These are phyloP conservation scores for Cerastis rubricosa DNA, from an alignment of 2,888 invertebrate species.

Conservation along the genomic window DNA sequence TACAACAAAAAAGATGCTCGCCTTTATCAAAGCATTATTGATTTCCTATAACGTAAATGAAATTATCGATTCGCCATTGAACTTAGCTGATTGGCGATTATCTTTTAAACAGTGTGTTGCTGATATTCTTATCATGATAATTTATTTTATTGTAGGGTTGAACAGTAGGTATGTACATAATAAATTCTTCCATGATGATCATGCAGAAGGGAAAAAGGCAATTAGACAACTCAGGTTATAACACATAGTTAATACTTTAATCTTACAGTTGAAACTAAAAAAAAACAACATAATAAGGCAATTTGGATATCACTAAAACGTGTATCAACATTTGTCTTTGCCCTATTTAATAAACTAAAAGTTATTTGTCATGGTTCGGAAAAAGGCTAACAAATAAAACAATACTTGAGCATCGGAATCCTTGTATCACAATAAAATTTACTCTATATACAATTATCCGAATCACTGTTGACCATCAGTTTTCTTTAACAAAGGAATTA, in stretches of 20 bases:
- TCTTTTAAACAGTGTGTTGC: slow-evolving; percentile 2
- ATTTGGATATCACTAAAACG: neutral
- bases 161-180: neutral
- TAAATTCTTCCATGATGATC: neutral
- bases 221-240: neutral
- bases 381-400: slow-evolving; percentile 44
- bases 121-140: slow-evolving; percentile 5
- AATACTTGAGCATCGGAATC: slow-evolving; percentile 12
- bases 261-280: neutral
- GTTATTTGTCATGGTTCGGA: neutral
- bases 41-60: slow-evolving; percentile 15
- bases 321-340: neutral
- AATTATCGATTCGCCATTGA: slow-evolving; percentile 50
- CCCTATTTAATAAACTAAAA: neutral
- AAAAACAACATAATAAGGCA: neutral
- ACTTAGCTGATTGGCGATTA: slow-evolving; percentile 54
- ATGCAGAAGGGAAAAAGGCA: neutral
- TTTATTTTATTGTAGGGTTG: neutral
- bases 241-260: neutral
- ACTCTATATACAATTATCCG: slow-evolving; percentile 24
- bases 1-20: too few species aligned
- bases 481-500: slow-evolving; percentile 68
- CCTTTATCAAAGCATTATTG: too few species aligned
- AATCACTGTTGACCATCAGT: slow-evolving; percentile 65
- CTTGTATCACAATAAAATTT: slow-evolving; percentile 40